Evolutionary conservation across 2,797 vertebrate species (phyloP), one percentile per base, ranked within the genome.

Genomic region (Coendou prehensilis): DNA sequence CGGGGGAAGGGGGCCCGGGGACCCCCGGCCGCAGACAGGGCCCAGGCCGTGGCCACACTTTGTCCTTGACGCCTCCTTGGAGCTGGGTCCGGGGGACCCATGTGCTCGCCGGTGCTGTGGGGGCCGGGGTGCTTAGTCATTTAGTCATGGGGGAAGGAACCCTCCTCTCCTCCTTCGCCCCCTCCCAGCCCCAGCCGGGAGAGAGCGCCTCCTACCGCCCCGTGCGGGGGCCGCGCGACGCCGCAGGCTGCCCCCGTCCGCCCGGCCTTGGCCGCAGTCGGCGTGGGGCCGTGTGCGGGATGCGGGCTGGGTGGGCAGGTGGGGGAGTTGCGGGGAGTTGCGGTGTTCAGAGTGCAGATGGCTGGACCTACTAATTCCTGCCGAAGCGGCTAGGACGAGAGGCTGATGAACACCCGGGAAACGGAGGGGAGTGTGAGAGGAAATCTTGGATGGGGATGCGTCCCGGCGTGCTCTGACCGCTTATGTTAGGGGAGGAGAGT

Each of bases 271-370:
- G 61, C 76, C 6, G 14, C 8, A 5, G 6, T 22, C 45, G 57
- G 50, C 47, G 67, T 10, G 22, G 83, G 33, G 57, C 22, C 2
- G 1, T 37, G 15, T 8, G 57, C 30, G 11, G 69, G 63, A 15
- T 82, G 69, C 76, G 17, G 56, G 59, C 28, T 13, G 82, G 59
- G 61, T 64, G 23, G 79, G 47, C 78, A 63, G 79, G 28, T 76
- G 8, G 4, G 45, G 14, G 97, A 33, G 30, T 93, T 97, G 97
- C 96, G 4, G 45, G 28, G 97, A 33, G 30, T 93, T 97, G 97
- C 96, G 89, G 45, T 30, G 63, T 54, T 79, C 47, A 54, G 30
- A 83, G 20, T 61, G 71, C 57, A 78, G 80, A 50, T 47, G 54
- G 30, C 28, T 63, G 47, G 75, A 41, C 20, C 0, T 41, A 28